A percentile compares a stretch with the other conserved stretches of the same genome.
Conservation (phyloP, 30 jellyfish, hydroid and myxozoan species). For the Rhopilema esculentum region DNA sequence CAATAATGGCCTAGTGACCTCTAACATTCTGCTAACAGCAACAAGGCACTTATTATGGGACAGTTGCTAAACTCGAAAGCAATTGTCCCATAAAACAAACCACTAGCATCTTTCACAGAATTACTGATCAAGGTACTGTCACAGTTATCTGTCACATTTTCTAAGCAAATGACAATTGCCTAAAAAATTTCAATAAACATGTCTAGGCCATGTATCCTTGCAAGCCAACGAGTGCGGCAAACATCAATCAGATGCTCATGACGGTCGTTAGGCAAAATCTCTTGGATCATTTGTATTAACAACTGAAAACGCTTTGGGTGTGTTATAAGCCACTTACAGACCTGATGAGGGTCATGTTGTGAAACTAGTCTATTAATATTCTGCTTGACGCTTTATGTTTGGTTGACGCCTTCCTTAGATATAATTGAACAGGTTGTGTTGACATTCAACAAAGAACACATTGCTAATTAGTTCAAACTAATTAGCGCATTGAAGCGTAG, state of each 20-base stretch:
- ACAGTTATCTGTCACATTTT: background rate
- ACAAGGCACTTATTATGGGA: background rate
- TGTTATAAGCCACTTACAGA: slow-evolving; percentile 16
- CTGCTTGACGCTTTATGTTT: too few species aligned
- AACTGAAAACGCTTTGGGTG: slow-evolving; percentile 31
- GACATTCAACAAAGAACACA: too few species aligned
- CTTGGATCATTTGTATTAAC: background rate
- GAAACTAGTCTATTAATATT: too few species aligned
- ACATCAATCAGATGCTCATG: slow-evolving; percentile 47
- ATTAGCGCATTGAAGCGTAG: too few species aligned
- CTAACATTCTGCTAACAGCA: slow-evolving; percentile 17
- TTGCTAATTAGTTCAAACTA: too few species aligned
- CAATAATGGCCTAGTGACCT: slow-evolving; percentile 20
- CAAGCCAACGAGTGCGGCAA: slow-evolving; percentile 78
- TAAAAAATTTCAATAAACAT: slow-evolving; percentile 23
- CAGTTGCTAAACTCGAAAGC: slow-evolving; percentile 12
- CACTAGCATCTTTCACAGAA: background rate
- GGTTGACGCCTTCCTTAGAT: too few species aligned
- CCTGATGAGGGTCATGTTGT: slow-evolving; percentile 40
- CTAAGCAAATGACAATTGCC: slow-evolving; percentile 20
- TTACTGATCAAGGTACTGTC: slow-evolving; percentile 2
- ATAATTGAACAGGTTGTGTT: too few species aligned
- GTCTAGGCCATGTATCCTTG: slow-evolving; percentile 62
- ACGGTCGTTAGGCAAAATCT: background rate
- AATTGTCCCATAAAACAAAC: background rate